Evolutionary conservation across 2,797 vertebrate species (phyloP), one percentile per base, ranked within the genome.

Genomic region (Arctocebus calabarensis): DNA sequence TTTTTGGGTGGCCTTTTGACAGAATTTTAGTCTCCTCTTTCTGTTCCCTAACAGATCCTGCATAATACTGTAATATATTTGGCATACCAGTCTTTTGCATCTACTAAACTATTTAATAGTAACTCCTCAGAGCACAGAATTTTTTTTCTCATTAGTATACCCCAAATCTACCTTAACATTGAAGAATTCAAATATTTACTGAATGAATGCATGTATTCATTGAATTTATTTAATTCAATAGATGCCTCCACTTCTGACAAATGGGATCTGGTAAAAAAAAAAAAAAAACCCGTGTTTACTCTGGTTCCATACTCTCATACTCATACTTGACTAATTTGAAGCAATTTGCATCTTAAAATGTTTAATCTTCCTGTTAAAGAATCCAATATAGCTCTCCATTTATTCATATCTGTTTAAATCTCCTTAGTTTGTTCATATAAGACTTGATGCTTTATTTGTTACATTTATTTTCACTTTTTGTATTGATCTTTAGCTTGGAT

Each of bases 271-370:
- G 25, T 57, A 7, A 74, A 94, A n/a, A n/a, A n/a, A n/a, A n/a
- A n/a, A n/a, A 95, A 90, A 9, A 45, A 52, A 14, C 12, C 48
- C 70, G 0, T 62, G 20, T 79, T 90, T 62, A 57, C 43, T 0
- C 73, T 88, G 29, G 71, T 57, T 90, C n/a, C 40, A 61, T 92
- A 74, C 27, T 37, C 20, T 83, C 68, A 37, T 52, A 52, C 48
- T 52, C 48, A 52, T 52, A 16, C 48, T 55, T 77, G 61, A 82
- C 82, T 79, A 89, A 86, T 81, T 93, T 91, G 37, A 93, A 93
- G 78, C 40, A 77, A 20, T 77, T 87, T 86, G 32, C 59, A 43
- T 84, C 84, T 96, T 95, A 84, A 95, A 93, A 93, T 82, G 86
- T 77, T 82, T 84, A 74, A 17, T 94, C 37, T 84, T 92, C 61